A percentile compares a stretch with the other conserved stretches of the same genome.
Evolutionary conservation across 2,888 invertebrate genomes (phyloP).

Genomic region (Hyles lineata): DNA sequence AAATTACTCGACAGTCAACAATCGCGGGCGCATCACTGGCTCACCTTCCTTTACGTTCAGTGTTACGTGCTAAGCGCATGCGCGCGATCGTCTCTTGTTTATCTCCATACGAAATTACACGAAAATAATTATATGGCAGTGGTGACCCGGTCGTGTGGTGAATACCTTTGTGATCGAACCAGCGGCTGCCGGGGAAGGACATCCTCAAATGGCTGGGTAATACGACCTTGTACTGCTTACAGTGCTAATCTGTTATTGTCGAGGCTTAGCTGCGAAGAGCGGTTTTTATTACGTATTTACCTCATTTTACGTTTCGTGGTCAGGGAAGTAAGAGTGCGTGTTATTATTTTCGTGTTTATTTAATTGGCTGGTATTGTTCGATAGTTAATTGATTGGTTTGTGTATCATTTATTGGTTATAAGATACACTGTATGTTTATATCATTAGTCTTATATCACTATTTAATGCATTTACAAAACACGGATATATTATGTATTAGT

Average conservation of each 20-base stretch:
- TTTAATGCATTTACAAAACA: too few species aligned
- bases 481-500: too few species aligned
- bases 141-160: conserved; percentile 74
- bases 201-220: conserved; percentile 74
- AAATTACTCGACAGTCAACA: conserved; percentile 40
- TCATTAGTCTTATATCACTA: too few species aligned
- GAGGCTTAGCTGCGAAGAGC: conserved; percentile 23
- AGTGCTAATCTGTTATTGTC: conserved; percentile 24
- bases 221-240: conserved; percentile 43
- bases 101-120: conserved; percentile 36
- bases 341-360: background rate
- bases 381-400: too few species aligned
- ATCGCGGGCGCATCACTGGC: conserved; percentile 55
- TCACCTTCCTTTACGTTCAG: conserved; percentile 72
- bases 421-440: too few species aligned
- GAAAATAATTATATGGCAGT: conserved; percentile 80
- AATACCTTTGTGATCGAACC: conserved; percentile 71
- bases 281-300: conserved; percentile 23
- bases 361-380: background rate
- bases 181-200: conserved; percentile 63
- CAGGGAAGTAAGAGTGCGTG: background rate
- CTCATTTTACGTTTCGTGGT: conserved; percentile 6
- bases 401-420: too few species aligned
- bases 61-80: conserved; percentile 74
- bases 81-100: conserved; percentile 70